Evolutionary conservation across 1,140 invertebrate genomes (phyloP).

Genomic region (Elymnias hypermnestra): DNA sequence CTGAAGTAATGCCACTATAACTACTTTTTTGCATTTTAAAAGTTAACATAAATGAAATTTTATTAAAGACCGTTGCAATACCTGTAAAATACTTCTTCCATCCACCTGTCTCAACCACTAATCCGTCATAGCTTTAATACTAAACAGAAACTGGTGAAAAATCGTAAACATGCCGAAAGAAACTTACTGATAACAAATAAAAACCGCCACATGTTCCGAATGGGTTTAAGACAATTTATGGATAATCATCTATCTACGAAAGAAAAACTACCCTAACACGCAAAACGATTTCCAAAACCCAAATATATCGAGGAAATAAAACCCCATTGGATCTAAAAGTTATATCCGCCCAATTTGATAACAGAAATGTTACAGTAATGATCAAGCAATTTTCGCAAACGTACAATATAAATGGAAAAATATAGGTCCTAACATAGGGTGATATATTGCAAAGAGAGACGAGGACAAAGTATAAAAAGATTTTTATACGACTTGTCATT

Average conservation of each 20-base stretch:
- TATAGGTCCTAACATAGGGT: slow-evolving; percentile 13
- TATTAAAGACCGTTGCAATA: too few relatives aligned
- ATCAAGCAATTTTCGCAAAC: slow-evolving; percentile 15
- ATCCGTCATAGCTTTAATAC: too few relatives aligned
- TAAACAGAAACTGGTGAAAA: too few relatives aligned
- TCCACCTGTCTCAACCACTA: too few relatives aligned
- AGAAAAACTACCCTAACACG: slow-evolving; percentile 2
- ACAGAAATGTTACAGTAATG: slow-evolving; percentile 20
- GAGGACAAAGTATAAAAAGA: slow-evolving; percentile 3
- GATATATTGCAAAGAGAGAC: slow-evolving; percentile 6
- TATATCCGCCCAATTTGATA: slow-evolving; percentile 23
- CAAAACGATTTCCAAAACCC: slow-evolving; percentile 8
- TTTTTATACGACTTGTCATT: slow-evolving; percentile 6
- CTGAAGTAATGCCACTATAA: too few relatives aligned
- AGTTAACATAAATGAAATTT: too few relatives aligned
- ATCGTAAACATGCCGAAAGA: too few relatives aligned
- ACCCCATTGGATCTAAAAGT: slow-evolving; percentile 15
- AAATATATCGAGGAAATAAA: slow-evolving; percentile 17
- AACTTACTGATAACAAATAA: too few relatives aligned
- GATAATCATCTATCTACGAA: not conserved
- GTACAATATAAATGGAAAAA: slow-evolving; percentile 18
- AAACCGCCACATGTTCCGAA: too few relatives aligned
- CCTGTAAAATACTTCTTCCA: too few relatives aligned
- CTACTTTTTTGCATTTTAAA: too few relatives aligned
- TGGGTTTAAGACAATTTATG: slow-evolving; percentile 1